Evolutionary conservation across 1,140 invertebrate genomes (phyloP).

Genomic region (Probaryconus sp.): DNA sequence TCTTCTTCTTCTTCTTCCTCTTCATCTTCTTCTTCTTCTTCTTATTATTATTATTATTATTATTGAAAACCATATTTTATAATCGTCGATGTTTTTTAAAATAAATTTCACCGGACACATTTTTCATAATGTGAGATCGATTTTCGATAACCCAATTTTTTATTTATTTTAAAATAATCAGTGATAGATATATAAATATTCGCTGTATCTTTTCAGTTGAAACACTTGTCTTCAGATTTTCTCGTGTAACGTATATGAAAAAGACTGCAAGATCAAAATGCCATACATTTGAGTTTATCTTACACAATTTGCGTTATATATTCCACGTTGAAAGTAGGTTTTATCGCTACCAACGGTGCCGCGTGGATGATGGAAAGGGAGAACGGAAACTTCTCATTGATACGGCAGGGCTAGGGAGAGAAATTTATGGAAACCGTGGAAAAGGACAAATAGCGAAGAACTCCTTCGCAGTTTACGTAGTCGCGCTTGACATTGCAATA

Average conservation of each 20-base stretch:
- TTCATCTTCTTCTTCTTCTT: too few species aligned
- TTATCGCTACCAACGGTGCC: conserved; percentile 57
- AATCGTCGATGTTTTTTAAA: too few species aligned
- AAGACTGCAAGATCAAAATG: conserved; percentile 42
- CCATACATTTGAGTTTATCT: conserved; percentile 56
- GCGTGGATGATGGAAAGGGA: conserved; percentile 55
- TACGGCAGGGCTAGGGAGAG: conserved; percentile 49
- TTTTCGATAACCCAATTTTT: too few species aligned
- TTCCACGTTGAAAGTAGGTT: conserved; percentile 42
- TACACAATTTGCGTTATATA: conserved; percentile 54
- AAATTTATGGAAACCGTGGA: conserved; percentile 65
- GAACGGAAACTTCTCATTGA: conserved; percentile 64
- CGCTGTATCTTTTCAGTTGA: too few species aligned
- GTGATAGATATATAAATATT: too few species aligned
- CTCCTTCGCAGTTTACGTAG: conserved; percentile 13
- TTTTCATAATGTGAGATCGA: too few species aligned
- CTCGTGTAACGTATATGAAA: conserved; percentile 19
- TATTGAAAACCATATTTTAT: too few species aligned
- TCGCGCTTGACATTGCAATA: conserved; percentile 17
- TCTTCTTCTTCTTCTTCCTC: too few species aligned
- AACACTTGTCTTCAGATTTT: conserved; percentile 20
- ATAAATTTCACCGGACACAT: too few species aligned
- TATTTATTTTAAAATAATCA: too few species aligned
- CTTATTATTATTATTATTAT: too few species aligned
- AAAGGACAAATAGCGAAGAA: conserved; percentile 44